Evolutionary conservation across 2,113 vertebrate species (phyloP).

Genomic region (Calyptommatus sinebrachiatus): DNA sequence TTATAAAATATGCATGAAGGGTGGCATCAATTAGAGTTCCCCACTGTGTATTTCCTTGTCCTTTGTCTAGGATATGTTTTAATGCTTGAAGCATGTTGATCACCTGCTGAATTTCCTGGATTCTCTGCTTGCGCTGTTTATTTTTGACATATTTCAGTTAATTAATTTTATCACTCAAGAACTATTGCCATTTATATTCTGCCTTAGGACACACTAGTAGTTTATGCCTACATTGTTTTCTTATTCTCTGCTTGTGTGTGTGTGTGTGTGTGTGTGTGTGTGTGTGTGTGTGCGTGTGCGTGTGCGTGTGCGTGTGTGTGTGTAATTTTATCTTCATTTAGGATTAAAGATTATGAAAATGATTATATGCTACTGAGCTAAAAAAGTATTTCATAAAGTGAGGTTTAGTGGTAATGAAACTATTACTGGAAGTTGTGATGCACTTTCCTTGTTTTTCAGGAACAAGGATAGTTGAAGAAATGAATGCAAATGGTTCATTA

Average conservation of each 20-base stretch:
- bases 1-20: neutral
- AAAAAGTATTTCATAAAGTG: neutral
- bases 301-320: too few relatives aligned
- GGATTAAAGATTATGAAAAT: neutral
- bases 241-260: neutral
- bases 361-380: neutral
- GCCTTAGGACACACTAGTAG: neutral
- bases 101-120: neutral
- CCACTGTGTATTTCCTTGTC: neutral
- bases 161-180: constrained; percentile 10
- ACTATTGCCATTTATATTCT: neutral
- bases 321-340: neutral
- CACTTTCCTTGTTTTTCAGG: too few relatives aligned
- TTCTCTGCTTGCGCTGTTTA: neutral
- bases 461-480: too few relatives aligned
- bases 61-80: neutral
- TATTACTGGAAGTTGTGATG: too few relatives aligned
- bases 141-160: constrained; percentile 19
- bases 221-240: neutral
- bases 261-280: too few relatives aligned
- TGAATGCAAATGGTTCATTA: too few relatives aligned
- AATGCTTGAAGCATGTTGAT: constrained; percentile 6
- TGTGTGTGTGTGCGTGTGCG: too few relatives aligned
- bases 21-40: constrained; percentile 9
- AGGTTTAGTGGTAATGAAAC: too few relatives aligned